Conservation (phyloP, 53 echinoderm and acorn worm species). For the Pentamera pediparva region DNA sequence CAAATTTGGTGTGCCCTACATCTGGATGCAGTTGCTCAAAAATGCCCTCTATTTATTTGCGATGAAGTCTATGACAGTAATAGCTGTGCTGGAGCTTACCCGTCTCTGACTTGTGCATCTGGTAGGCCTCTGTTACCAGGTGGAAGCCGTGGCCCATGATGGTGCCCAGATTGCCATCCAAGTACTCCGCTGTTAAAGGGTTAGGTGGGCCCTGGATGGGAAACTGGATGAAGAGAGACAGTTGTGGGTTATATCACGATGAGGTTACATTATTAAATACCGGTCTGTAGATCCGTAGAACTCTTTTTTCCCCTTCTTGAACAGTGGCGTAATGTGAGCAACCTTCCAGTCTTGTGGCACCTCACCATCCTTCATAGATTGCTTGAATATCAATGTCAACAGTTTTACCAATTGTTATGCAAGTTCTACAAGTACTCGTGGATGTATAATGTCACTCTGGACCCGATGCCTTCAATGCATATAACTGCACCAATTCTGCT, state of each 20-base stretch:
- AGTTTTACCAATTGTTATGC: too few species aligned
- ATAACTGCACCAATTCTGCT: too few species aligned
- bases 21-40: too few species aligned
- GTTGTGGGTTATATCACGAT: background rate
- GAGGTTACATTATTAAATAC: background rate
- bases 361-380: background rate
- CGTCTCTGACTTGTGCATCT: slow-evolving; percentile 35
- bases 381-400: too few species aligned
- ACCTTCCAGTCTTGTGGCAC: background rate
- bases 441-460: too few species aligned
- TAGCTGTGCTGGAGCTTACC: slow-evolving; percentile 7
- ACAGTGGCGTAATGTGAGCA: background rate
- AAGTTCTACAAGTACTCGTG: too few species aligned
- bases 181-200: slow-evolving; percentile 53
- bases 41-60: too few species aligned
- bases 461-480: too few species aligned
- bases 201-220: slow-evolving; percentile 74
- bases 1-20: too few species aligned
- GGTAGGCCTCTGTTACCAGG: slow-evolving; percentile 32
- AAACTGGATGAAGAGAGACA: slow-evolving; percentile 36
- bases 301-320: background rate
- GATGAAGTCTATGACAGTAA: background rate
- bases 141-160: slow-evolving; percentile 42
- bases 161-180: slow-evolving; percentile 61
- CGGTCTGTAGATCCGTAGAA: background rate